Conservation (phyloP, 2,797 vertebrate genomes). For the Apogon hyalosoma region DNA sequence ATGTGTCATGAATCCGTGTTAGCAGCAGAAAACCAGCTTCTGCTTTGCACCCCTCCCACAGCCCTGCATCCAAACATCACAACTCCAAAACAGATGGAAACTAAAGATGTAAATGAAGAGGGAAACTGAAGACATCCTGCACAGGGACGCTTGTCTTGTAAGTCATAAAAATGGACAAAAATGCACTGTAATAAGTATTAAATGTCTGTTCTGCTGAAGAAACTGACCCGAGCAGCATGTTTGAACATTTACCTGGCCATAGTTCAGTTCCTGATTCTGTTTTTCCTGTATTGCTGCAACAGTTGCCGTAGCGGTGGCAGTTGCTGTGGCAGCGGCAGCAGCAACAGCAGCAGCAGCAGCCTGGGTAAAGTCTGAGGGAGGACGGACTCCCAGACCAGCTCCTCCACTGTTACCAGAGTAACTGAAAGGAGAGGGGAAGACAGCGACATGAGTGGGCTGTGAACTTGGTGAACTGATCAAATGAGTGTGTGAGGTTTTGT, state of each 20-base stretch:
- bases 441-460: slow-evolving; percentile 38
- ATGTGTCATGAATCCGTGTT: slow-evolving; percentile 39
- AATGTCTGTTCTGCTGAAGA: neutral
- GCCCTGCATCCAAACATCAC: slow-evolving; percentile 20
- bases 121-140: neutral
- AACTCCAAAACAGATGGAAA: neutral
- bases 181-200: neutral
- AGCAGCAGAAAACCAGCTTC: slow-evolving; percentile 33
- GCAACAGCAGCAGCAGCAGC: slow-evolving; percentile 92
- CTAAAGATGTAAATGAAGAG: neutral
- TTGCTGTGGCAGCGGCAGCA: slow-evolving; percentile 92
- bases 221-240: neutral
- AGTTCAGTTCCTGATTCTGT: slow-evolving; percentile 95
- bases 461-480: slow-evolving; percentile 10
- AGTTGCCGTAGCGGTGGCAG: slow-evolving; percentile 93
- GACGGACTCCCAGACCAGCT: slow-evolving; percentile 86
- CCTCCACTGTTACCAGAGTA: slow-evolving; percentile 86
- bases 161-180: neutral
- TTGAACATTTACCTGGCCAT: slow-evolving; percentile 84
- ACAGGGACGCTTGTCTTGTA: neutral
- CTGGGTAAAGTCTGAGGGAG: slow-evolving; percentile 92
- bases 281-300: slow-evolving; percentile 96
- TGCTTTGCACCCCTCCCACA: slow-evolving; percentile 9
- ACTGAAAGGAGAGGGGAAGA: slow-evolving; percentile 73
- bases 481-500: slow-evolving; percentile 22